A percentile compares a stretch with the other conserved stretches of the same genome.
These are phyloP conservation scores for Urocyon cinereoargenteus DNA, from an alignment of 2,797 vertebrate genomes.

Conservation along the genomic window DNA sequence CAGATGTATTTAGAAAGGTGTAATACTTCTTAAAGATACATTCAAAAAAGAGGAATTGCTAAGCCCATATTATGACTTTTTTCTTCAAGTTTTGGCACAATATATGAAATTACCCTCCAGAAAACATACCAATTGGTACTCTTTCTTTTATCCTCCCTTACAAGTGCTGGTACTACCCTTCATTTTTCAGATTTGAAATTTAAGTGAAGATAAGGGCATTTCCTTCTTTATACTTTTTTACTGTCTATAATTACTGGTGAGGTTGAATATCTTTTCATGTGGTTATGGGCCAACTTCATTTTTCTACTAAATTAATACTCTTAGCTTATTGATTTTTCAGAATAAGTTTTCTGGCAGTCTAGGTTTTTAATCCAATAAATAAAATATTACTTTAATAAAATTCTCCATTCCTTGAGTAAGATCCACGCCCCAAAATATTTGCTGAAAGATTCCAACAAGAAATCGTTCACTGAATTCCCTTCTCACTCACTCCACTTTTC, in stretches of 20 bases:
- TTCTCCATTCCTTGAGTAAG: neutral
- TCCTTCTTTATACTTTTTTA: neutral
- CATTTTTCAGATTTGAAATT: neutral
- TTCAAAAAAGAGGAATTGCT: neutral
- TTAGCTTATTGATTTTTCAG: neutral
- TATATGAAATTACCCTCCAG: neutral
- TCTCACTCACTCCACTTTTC: neutral
- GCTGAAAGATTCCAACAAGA: neutral
- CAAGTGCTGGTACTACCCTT: neutral
- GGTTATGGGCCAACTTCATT: neutral
- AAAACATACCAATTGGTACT: neutral
- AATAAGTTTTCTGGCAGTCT: neutral
- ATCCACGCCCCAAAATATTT: neutral
- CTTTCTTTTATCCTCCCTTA: neutral
- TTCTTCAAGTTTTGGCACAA: neutral
- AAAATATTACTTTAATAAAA: constrained; percentile 37
- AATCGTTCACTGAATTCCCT: neutral
- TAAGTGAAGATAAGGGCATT: neutral
- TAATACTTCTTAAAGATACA: neutral
- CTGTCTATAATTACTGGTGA: neutral
- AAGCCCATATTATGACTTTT: neutral
- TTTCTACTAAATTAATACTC: neutral
- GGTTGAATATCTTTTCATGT: neutral
- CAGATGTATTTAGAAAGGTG: neutral
- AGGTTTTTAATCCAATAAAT: neutral